Evolutionary conservation across 1,140 invertebrate species (phyloP), one percentile per base, ranked within the genome.

Genomic region (Drosophila simulans): DNA sequence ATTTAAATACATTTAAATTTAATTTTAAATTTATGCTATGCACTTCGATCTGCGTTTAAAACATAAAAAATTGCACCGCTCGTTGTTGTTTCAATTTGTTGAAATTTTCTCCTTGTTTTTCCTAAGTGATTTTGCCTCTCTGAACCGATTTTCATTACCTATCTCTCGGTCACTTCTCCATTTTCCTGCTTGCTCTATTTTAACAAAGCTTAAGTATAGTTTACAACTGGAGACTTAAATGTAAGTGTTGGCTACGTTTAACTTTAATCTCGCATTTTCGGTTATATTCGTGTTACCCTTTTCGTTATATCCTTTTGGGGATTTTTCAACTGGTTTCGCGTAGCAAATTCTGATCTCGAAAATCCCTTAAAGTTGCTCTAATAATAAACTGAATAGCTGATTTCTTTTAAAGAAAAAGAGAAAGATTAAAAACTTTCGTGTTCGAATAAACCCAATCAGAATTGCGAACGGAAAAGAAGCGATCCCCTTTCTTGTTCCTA

Each of bases 21-120:
- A 75, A 66, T 49, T 77, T 85, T 89, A 89, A 89, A 88, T 88
- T 88, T 88, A 88, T 88, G 83, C 83, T 88, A 88, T 88, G 83
- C 83, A 88, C 83, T 88, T 88, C 83, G 79, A 72, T 83, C 60
- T 83, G 83, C 84, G 75, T 72, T 83, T 89, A 88, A 88, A 88
- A 88, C 65, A 88, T 73, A 88, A 80, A 89, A 89, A 89, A 89
- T 90, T 89, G 84, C 84, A 90, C 84, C 73, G 76, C 85, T 89
- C 84, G 84, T 89, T 89, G 85, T 89, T 82, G 63, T 74, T 57
- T 73, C 49, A 45, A 59, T 49, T 52, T 48, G 42, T 39, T 79
- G 25, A 31, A 31, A 45, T 48, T 46, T 49, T 74, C 20, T 65
- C 31, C 22, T 68, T 35, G 39, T 20, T 37, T 70, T 70, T 71